phyloP scores from a whole-genome alignment of 92 coral and sea anemone species.

The Virgularia gustaviana region DNA sequence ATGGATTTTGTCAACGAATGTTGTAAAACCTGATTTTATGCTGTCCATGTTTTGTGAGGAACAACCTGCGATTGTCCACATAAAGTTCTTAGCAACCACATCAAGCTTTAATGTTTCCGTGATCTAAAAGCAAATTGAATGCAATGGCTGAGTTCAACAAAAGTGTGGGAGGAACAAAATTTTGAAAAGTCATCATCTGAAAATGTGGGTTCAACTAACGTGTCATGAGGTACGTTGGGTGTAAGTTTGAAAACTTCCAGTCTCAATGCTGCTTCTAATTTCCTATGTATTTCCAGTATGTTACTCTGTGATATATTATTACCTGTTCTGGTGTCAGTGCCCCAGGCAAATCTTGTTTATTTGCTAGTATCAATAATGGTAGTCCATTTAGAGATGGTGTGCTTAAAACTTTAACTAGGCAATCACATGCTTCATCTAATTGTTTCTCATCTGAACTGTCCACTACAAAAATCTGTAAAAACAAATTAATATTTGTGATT shows the following conservation, averaged over 20 bases:
- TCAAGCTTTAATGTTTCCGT: conserved; percentile 60
- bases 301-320: too few relatives aligned
- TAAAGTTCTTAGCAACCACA: conserved; percentile 57
- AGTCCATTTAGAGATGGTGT: conserved; percentile 70
- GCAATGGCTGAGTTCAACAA: background rate
- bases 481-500: background rate
- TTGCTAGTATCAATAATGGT: conserved; percentile 82
- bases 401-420: conserved; percentile 66
- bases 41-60: conserved; percentile 58
- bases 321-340: conserved; percentile 74
- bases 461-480: conserved; percentile 74
- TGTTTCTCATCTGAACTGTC: conserved; percentile 72
- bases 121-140: conserved; percentile 48
- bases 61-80: conserved; percentile 64
- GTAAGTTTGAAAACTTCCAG: background rate
- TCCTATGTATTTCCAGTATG: too few relatives aligned
- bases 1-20: conserved; percentile 44
- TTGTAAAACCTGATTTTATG: conserved; percentile 46
- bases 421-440: conserved; percentile 75
- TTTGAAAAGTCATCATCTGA: too few relatives aligned
- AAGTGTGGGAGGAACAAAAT: too few relatives aligned
- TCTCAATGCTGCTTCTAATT: too few relatives aligned
- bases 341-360: conserved; percentile 69
- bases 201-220: too few relatives aligned
- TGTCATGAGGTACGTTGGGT: background rate